Conservation (phyloP, 2,888 invertebrate genomes). For the Ophion ventricosus region DNA sequence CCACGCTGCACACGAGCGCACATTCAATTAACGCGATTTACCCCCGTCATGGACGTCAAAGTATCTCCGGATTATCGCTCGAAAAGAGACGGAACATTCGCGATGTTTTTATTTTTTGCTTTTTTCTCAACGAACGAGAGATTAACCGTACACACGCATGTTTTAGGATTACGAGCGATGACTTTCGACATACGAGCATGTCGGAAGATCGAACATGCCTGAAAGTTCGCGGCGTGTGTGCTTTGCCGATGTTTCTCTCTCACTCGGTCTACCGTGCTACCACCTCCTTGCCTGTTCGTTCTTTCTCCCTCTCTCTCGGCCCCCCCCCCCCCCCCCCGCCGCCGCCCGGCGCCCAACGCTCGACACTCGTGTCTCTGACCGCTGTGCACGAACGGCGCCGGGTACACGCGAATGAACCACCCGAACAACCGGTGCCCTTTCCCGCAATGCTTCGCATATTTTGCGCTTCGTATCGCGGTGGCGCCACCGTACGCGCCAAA, state of each 20-base stretch:
- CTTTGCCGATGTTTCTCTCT: conserved; percentile 70
- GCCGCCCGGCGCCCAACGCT: conserved; percentile 40
- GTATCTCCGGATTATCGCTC: neutral
- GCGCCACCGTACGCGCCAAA: conserved; percentile 75
- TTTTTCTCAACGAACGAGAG: conserved; percentile 19
- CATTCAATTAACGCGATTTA: conserved; percentile 58
- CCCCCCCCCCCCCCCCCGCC: neutral
- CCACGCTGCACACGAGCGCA: conserved; percentile 62
- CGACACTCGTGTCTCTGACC: conserved; percentile 80
- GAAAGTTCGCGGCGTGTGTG: conserved; percentile 77
- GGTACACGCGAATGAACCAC: conserved; percentile 76
- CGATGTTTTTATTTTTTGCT: neutral
- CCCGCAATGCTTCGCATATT: conserved; percentile 73
- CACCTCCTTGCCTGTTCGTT: conserved; percentile 50
- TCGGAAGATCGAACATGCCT: conserved; percentile 80
- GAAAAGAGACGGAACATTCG: neutral
- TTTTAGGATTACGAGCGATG: conserved; percentile 28
- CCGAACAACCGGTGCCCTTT: conserved; percentile 69
- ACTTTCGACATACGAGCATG: conserved; percentile 73
- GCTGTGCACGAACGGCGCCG: conserved; percentile 85
- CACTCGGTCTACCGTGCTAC: conserved; percentile 43
- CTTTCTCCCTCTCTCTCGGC: conserved; percentile 17
- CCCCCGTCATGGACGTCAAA: conserved; percentile 11
- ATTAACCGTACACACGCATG: conserved; percentile 46
- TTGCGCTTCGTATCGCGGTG: conserved; percentile 69